phyloP scores from a whole-genome alignment of 2,797 vertebrate species.

The Peromyscus eremicus region DNA sequence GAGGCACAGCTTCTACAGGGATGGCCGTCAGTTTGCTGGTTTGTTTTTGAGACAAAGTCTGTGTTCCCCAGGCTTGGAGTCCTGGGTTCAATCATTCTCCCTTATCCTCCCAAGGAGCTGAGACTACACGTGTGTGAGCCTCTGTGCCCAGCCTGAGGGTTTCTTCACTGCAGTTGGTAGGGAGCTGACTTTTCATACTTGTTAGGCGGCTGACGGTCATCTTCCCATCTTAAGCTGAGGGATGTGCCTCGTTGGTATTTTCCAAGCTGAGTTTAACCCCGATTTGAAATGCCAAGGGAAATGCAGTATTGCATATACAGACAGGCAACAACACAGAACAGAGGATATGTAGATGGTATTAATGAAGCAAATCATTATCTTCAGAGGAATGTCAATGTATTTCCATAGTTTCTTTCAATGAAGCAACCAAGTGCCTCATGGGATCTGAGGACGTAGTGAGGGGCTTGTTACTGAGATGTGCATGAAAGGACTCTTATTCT shows the following conservation, averaged over 20 bases:
- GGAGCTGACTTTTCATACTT: background rate
- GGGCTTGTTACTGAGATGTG: constrained; percentile 52
- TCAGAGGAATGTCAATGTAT: constrained; percentile 51
- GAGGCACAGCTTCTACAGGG: background rate
- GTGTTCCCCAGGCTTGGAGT: background rate
- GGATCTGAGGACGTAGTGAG: background rate
- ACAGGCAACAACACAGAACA: constrained; percentile 2
- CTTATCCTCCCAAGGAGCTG: background rate
- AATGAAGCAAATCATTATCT: constrained; percentile 44
- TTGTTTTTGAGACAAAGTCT: background rate
- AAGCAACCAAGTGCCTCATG: constrained; percentile 11
- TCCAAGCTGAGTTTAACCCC: constrained; percentile 12
- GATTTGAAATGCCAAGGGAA: constrained; percentile 33
- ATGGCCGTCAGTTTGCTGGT: background rate
- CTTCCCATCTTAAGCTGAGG: background rate
- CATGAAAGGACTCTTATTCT: constrained; percentile 4
- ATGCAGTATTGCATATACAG: background rate
- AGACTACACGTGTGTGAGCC: background rate
- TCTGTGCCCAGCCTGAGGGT: background rate
- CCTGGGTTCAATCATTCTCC: background rate
- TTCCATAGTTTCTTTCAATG: background rate
- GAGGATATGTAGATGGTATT: background rate
- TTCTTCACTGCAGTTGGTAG: background rate
- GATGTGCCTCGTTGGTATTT: constrained; percentile 28
- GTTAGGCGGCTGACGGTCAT: background rate